Conservation (phyloP, 2,113 vertebrate genomes). For the Dasyurus viverrinus region DNA sequence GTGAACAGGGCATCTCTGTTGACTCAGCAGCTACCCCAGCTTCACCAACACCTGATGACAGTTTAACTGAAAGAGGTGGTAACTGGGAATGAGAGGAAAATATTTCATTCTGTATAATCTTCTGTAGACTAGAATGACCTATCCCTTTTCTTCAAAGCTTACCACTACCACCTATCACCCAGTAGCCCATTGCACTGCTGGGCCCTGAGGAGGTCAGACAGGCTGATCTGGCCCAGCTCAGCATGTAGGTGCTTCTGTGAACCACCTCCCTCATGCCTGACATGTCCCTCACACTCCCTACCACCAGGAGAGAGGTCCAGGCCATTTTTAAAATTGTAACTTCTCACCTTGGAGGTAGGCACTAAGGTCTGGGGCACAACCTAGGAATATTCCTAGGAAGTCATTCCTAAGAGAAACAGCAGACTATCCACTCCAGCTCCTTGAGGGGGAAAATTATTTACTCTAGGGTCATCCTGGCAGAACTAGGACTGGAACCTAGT, state of each 20-base stretch:
- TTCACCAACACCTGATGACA: not conserved
- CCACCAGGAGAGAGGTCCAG: not conserved
- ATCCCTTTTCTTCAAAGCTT: not conserved
- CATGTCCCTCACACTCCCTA: not conserved
- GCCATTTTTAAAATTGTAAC: not conserved
- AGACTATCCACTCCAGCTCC: not conserved
- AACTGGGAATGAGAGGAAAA: not conserved
- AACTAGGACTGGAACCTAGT: not conserved
- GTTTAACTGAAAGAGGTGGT: not conserved
- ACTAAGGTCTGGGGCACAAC: not conserved
- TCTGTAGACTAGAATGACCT: not conserved
- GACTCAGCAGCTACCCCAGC: not conserved
- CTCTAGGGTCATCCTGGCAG: not conserved
- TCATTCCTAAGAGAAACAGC: not conserved
- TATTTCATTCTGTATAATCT: not conserved
- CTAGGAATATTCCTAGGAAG: not conserved
- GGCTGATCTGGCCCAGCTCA: not conserved
- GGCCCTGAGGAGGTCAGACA: not conserved
- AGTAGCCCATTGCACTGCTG: not conserved
- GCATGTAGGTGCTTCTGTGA: not conserved
- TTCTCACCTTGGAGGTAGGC: not conserved
- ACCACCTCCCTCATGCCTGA: not conserved
- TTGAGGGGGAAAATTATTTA: not conserved
- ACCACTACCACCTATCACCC: not conserved
- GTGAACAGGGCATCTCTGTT: not conserved